Evolutionary conservation across 2,888 invertebrate species (phyloP), one percentile per base, ranked within the genome.

Genomic region (Sussaba pulchella): DNA sequence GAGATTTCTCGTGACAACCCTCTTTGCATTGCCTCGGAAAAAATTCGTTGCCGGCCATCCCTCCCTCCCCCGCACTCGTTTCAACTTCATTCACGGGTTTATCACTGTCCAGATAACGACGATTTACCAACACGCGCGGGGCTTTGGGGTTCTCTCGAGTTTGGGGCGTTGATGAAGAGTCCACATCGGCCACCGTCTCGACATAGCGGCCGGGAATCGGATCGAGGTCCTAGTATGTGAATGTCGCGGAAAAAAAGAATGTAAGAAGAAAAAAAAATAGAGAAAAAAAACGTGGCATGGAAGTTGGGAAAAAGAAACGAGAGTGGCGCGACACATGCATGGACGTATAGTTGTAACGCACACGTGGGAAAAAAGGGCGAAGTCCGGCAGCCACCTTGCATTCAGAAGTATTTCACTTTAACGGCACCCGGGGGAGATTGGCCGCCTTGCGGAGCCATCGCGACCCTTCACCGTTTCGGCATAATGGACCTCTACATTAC

Each of bases 31-130:
- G 81, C 83, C 78, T 82, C 19, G 52, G 39, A 36, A 14, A 14
- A 9, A 43, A 64, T 45, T 64, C 45, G 43, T 45, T 10, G 82
- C 80, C 83, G 77, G 85, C 82, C 84, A 82, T 84, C 81, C 75
- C 31, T 8, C 8, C 14, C 36, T 17, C 43, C 54, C 43, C 59
- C 80, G 71, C 85, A 84, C 83, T 88, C 88, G 89, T 86, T 6
- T 31, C 86, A 88, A 91, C 89, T 90, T 90, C 87, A 91, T 92
- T 91, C 91, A 89, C 89, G 89, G 91, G 91, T 92, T 92, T 92
- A 92, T 92, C 92, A 92, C 91, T 92, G 92, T 92, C 92, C 89
- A 91, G 92, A 92, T 92, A 92, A 92, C 92, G 90, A 92, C 92
- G 92, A 92, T 92, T 92, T 92, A 92, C 92, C 92, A 92, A 92